These are phyloP conservation scores for Actenoides lindsayi DNA, from an alignment of 2,113 vertebrate species.

Conservation along the genomic window DNA sequence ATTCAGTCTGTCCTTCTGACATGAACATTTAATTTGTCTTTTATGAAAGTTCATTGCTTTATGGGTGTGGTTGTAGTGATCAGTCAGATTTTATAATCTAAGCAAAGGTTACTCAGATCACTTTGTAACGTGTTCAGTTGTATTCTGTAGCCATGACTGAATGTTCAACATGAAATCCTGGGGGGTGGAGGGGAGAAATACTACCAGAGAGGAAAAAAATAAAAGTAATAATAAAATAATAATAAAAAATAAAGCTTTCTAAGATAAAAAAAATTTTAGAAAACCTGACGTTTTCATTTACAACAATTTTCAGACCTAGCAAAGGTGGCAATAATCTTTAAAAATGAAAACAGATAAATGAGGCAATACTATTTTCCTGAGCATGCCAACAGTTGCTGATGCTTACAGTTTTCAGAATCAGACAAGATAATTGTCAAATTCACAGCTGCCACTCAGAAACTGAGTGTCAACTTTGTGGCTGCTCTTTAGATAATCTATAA, in stretches of 20 bases:
- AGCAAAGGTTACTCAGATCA: not conserved
- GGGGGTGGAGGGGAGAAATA: not conserved
- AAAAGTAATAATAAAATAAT: too few relatives aligned
- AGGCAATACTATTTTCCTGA: not conserved
- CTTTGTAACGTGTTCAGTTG: not conserved
- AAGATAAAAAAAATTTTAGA: not conserved
- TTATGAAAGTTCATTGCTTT: not conserved
- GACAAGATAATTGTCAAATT: not conserved
- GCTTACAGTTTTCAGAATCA: not conserved
- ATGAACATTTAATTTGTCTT: not conserved
- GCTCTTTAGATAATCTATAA: constrained; percentile 13
- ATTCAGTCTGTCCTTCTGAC: not conserved
- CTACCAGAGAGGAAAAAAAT: not conserved
- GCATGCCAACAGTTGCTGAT: not conserved
- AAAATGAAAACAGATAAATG: not conserved
- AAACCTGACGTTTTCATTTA: not conserved
- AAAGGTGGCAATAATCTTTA: not conserved
- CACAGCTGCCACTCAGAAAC: not conserved
- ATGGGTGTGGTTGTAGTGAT: not conserved
- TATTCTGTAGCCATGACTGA: not conserved
- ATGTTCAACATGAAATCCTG: not conserved
- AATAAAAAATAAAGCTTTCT: not conserved
- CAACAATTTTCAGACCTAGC: not conserved
- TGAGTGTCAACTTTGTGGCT: not conserved
- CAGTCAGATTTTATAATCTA: not conserved